phyloP scores from a whole-genome alignment of 2,113 vertebrate genomes.

The Pterocles orientalis region DNA sequence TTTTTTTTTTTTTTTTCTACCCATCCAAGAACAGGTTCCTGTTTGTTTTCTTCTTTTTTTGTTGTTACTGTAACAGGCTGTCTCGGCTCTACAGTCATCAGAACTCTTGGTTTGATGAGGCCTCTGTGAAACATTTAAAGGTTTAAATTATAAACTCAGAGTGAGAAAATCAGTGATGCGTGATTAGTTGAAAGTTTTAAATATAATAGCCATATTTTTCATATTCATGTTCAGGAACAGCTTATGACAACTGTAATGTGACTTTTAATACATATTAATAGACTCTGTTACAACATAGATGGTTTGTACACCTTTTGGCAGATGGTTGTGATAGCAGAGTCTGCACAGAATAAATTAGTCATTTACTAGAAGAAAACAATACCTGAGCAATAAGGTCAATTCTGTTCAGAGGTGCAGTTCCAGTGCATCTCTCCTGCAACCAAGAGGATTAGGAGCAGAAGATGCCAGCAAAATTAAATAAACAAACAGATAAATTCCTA shows the following conservation, averaged over 20 bases:
- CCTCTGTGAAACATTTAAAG: constrained; percentile 1
- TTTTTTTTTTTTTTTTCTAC: too few species aligned
- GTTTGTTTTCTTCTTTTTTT: neutral
- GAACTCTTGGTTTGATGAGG: neutral
- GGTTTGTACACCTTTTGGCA: constrained; percentile 36
- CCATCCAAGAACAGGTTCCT: neutral
- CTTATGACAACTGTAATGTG: neutral
- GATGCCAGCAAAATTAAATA: neutral
- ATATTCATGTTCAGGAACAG: neutral
- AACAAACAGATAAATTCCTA: neutral
- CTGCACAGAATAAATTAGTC: neutral
- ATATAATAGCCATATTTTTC: constrained; percentile 9
- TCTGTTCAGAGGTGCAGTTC: neutral
- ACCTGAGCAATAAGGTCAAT: rapidly evolving
- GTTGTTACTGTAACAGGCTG: neutral
- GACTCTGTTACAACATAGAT: neutral
- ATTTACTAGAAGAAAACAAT: constrained; percentile 1
- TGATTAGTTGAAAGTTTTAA: constrained; percentile 37
- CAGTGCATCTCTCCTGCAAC: neutral
- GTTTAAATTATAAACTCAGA: constrained; percentile 21
- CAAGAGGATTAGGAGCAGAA: neutral
- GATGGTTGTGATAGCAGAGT: neutral
- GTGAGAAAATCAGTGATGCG: neutral
- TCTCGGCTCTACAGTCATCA: neutral
- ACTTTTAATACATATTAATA: constrained; percentile 48